These are phyloP conservation scores for Perithous albicinctus DNA, from an alignment of 2,888 invertebrate species.

Conservation along the genomic window DNA sequence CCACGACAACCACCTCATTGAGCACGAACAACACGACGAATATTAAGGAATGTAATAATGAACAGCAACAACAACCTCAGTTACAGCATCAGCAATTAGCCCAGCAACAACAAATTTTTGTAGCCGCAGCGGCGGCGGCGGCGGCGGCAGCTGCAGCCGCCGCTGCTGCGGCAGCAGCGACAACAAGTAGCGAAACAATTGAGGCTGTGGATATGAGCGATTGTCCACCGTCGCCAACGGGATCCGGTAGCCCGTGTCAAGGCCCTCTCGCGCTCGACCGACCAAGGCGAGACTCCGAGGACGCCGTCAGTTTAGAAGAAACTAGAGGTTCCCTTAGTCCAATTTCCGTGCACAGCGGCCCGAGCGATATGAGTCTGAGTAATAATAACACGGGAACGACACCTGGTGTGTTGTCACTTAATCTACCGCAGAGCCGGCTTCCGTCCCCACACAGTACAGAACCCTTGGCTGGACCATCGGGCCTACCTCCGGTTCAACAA, in stretches of 20 bases:
- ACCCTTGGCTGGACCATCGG: conserved; percentile 93
- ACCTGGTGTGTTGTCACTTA: conserved; percentile 82
- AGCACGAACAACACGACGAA: conserved; percentile 60
- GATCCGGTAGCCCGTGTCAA: conserved; percentile 83
- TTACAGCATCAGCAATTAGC: conserved; percentile 51
- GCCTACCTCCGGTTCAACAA: conserved; percentile 94
- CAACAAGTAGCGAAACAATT: conserved; percentile 76
- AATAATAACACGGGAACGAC: conserved; percentile 85
- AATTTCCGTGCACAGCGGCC: conserved; percentile 85
- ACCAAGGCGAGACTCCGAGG: conserved; percentile 82
- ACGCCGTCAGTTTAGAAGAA: conserved; percentile 80
- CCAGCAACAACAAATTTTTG: conserved; percentile 52
- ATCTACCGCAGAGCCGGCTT: conserved; percentile 83
- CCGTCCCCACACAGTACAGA: conserved; percentile 89
- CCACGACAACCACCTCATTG: conserved; percentile 72
- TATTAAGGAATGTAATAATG: conserved; percentile 76
- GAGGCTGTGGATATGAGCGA: conserved; percentile 80
- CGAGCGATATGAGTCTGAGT: conserved; percentile 87
- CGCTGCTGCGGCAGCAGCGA: conserved; percentile 66
- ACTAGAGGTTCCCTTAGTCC: conserved; percentile 83
- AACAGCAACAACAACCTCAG: conserved; percentile 71
- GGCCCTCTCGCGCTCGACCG: conserved; percentile 82
- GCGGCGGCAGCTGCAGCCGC: conserved; percentile 64
- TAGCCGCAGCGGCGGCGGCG: conserved; percentile 61
- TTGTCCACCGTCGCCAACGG: conserved; percentile 68